Percentiles rank a stretch among this genome's conserved stretches.
Evolutionary conservation across 2,888 invertebrate species (phyloP).

Genomic region (Megastigmus dorsalis): DNA sequence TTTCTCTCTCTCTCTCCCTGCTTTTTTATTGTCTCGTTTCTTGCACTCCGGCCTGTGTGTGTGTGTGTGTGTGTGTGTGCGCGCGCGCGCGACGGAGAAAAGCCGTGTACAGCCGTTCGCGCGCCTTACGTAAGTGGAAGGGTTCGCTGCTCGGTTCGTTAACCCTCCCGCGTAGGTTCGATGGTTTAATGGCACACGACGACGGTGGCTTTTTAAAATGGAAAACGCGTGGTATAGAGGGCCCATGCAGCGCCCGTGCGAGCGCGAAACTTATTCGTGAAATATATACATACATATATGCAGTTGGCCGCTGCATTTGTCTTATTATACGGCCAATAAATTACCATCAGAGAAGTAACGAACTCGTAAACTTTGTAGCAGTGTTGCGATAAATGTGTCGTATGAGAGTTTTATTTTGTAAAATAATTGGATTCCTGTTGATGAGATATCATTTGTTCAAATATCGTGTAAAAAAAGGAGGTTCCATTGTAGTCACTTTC

Average conservation of each 20-base stretch:
- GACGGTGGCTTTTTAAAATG: slow-evolving; percentile 4
- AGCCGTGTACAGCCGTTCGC: background rate
- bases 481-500: too few relatives aligned
- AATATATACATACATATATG: too few relatives aligned
- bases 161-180: slow-evolving; percentile 23
- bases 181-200: background rate
- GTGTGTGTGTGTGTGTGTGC: background rate
- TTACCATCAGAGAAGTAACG: too few relatives aligned
- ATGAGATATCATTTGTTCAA: too few relatives aligned
- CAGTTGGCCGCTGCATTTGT: too few relatives aligned
- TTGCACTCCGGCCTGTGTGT: background rate
- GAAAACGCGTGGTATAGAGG: background rate
- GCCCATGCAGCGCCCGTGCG: too few relatives aligned
- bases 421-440: background rate
- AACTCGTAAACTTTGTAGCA: too few relatives aligned
- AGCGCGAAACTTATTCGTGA: background rate
- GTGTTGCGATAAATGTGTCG: too few relatives aligned
- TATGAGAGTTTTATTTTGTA: background rate
- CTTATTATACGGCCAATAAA: too few relatives aligned
- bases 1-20: background rate
- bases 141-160: slow-evolving; percentile 32
- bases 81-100: background rate
- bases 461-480: too few relatives aligned
- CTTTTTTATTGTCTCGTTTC: background rate
- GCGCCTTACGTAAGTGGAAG: slow-evolving; percentile 43